phyloP scores from a whole-genome alignment of 1,140 invertebrate species.

The Sitobion miscanthi region DNA sequence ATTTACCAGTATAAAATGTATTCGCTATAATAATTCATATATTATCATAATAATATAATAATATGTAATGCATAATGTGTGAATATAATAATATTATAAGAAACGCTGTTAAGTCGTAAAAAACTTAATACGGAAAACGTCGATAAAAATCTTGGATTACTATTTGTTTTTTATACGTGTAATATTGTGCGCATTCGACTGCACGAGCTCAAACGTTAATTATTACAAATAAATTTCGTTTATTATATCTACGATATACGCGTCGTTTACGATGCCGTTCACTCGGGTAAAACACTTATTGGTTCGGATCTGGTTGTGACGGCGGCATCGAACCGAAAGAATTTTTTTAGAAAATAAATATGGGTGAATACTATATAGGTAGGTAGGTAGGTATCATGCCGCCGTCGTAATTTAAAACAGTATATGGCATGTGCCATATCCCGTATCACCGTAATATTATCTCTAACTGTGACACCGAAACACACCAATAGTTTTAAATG shows the following conservation, averaged over 20 bases:
- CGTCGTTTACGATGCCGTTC: constrained; percentile 10
- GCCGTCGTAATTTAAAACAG: neutral
- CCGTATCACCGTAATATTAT: neutral
- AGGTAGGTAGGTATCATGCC: no score
- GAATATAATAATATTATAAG: neutral
- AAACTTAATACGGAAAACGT: neutral
- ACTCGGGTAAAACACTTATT: neutral
- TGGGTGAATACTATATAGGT: no score
- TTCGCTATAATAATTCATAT: neutral
- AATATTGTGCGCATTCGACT: neutral
- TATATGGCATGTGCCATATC: neutral
- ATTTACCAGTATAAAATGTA: neutral
- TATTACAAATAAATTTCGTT: constrained; percentile 30
- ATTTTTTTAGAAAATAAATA: neutral
- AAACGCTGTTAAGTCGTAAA: neutral
- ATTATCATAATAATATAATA: no score
- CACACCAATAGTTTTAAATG: neutral
- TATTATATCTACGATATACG: neutral
- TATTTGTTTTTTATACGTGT: neutral
- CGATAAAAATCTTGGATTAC: neutral
- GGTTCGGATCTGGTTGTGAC: neutral
- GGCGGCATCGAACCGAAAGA: neutral
- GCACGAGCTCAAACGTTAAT: neutral
- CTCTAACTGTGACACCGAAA: no score
- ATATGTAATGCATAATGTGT: neutral